A percentile compares a stretch with the other conserved stretches of the same genome.
These are phyloP conservation scores for Tragelaphus strepsiceros DNA, from an alignment of 2,113 vertebrate species.

Conservation along the genomic window DNA sequence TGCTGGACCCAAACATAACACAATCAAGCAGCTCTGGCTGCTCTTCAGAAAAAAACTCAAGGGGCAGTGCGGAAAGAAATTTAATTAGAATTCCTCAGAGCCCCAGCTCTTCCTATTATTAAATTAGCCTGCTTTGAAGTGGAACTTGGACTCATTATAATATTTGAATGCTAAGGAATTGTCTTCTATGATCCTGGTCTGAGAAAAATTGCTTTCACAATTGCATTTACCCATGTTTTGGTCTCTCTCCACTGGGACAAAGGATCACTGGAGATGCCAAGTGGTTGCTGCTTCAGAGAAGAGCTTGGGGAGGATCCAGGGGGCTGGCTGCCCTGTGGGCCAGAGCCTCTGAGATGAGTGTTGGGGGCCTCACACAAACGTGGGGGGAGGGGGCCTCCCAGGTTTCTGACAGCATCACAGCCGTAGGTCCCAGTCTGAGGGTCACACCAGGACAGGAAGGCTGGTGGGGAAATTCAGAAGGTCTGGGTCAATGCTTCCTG, in stretches of 20 bases:
- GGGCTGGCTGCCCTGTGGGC: background rate
- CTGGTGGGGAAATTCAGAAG: background rate
- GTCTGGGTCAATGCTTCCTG: background rate
- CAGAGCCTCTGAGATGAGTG: background rate
- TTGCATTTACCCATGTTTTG: background rate
- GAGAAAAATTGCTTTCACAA: slow-evolving; percentile 43
- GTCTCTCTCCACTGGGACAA: background rate
- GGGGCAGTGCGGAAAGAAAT: slow-evolving; percentile 56
- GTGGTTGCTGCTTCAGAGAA: background rate
- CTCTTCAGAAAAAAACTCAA: slow-evolving; percentile 55
- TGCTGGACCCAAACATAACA: slow-evolving; percentile 53
- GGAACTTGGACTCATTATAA: slow-evolving; percentile 36
- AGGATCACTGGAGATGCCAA: background rate
- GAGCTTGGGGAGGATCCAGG: background rate
- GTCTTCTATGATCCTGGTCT: background rate
- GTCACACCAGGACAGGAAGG: fast-evolving
- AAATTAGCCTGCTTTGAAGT: slow-evolving; percentile 39
- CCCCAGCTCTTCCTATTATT: slow-evolving; percentile 27
- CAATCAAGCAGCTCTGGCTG: slow-evolving; percentile 43
- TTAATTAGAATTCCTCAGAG: slow-evolving; percentile 62
- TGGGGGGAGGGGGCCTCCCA: background rate
- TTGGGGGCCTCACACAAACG: background rate
- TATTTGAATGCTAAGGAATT: slow-evolving; percentile 40
- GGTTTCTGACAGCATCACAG: background rate
- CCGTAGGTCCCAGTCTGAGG: background rate